Percentiles rank a stretch among this genome's conserved stretches.
These are phyloP conservation scores for Elephas maximus DNA, from an alignment of 2,113 vertebrate species.

Conservation along the genomic window DNA sequence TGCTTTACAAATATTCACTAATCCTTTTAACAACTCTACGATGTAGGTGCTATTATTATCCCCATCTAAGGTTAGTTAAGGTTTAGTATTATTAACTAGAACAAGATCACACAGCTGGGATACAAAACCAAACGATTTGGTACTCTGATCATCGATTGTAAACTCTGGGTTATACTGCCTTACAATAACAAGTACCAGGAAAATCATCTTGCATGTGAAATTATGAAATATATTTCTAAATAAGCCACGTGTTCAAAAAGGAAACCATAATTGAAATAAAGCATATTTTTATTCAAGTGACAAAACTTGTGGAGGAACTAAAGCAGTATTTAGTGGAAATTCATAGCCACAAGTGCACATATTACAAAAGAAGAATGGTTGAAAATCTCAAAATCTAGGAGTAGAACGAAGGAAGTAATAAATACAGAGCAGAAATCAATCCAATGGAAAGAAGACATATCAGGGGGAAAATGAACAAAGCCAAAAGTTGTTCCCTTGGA, in stretches of 20 bases:
- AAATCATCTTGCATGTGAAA: neutral
- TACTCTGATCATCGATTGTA: neutral
- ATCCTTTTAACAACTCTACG: neutral
- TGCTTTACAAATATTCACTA: no score
- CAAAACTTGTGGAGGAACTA: no score
- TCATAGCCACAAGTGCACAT: no score
- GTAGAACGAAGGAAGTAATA: neutral
- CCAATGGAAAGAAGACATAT: neutral
- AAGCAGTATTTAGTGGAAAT: no score
- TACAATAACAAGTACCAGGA: neutral
- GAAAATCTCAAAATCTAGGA: neutral
- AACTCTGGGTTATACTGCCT: neutral
- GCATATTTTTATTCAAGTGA: no score
- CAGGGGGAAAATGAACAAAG: neutral
- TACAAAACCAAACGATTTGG: neutral
- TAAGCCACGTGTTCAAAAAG: no score
- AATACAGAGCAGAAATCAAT: conserved; percentile 1
- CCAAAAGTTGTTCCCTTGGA: neutral
- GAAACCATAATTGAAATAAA: no score
- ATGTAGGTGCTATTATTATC: neutral
- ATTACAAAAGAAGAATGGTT: no score
- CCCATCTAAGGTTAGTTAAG: neutral
- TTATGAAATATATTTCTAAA: neutral
- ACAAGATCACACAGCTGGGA: neutral
- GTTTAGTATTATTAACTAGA: neutral